Base-by-base conservation (phyloP, 2,888 invertebrate species). In the Elysia crispata region DNA sequence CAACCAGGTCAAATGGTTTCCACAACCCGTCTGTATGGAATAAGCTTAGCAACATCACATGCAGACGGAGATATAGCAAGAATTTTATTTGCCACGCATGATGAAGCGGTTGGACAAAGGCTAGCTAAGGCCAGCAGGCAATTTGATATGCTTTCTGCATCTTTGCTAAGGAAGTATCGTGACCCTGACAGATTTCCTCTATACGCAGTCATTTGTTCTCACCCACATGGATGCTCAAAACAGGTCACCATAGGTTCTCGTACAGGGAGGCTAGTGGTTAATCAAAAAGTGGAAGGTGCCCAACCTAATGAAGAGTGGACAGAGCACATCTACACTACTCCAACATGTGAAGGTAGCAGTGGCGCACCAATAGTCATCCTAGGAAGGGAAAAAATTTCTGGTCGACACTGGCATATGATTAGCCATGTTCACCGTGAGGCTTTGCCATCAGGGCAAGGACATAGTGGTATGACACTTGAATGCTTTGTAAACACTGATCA, bases 161-260 rank as follows among this genome's bases (percentile, higher is more conserved):
- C 15, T 57, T 0, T 60, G 57, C 33, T 28, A n/a, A n/a, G 60
- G n/a, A 6, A 18, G 60, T 74, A 54, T 60, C 20, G 31, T 33
- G 1, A 30, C 30, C n/a, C 31, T 74, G 13, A 60, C 31, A 15
- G 33, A 74, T 20, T 57, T 33, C 1, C 31, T 30, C 0, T 31
- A 57, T 15, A 74, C 50, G 13, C 50, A 64, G 15, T 33, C 28
- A 28, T 31, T 76, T 66, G 49, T 76, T 8, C 64, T 15, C 76
- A 76, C 20, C 76, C 76, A 6, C 76, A 76, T 64, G 76, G 76
- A 41, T 76, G 64, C 64, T 31, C 62, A 3, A 76, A 76, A 28
- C 49, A 64, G 1, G 49, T 76, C 0, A 76, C 76, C 3, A 64
- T 76, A 49, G 76, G 76, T 8, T 23, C 23, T 20, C 64, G 76